Evolutionary conservation across 2,888 invertebrate species (phyloP).

Genomic region (Trimorus sp.): DNA sequence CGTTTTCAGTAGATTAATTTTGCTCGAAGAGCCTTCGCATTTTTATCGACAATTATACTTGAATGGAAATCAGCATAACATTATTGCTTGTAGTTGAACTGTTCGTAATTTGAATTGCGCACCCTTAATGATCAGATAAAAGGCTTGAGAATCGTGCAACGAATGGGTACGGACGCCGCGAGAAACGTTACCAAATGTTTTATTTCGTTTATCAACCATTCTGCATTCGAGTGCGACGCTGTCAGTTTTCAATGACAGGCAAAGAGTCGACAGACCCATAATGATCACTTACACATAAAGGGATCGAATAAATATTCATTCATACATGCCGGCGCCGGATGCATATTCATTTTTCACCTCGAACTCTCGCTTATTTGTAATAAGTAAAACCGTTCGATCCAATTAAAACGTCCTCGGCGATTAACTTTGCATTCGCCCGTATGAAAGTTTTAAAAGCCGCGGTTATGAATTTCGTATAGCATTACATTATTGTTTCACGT

Average conservation of each 20-base stretch:
- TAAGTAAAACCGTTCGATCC: conserved; percentile 52
- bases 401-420: conserved; percentile 50
- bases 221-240: conserved; percentile 54
- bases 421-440: conserved; percentile 45
- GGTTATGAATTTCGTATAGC: conserved; percentile 5
- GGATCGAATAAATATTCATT: conserved; percentile 63
- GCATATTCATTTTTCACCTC: conserved; percentile 52
- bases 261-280: conserved; percentile 36
- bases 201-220: conserved; percentile 57
- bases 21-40: conserved; percentile 40
- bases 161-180: conserved; percentile 52
- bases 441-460: conserved; percentile 22
- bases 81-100: conserved; percentile 60
- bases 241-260: conserved; percentile 46
- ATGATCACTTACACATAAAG: conserved; percentile 55
- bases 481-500: conserved; percentile 11
- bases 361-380: conserved; percentile 42
- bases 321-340: conserved; percentile 58
- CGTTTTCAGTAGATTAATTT: conserved; percentile 41
- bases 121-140: conserved; percentile 60
- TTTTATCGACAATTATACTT: conserved; percentile 54
- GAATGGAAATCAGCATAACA: conserved; percentile 59
- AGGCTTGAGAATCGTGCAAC: conserved; percentile 51
- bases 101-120: conserved; percentile 62
- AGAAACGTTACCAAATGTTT: conserved; percentile 46